phyloP scores from a whole-genome alignment of 1,140 invertebrate genomes.

The Anthonomus grandis region DNA sequence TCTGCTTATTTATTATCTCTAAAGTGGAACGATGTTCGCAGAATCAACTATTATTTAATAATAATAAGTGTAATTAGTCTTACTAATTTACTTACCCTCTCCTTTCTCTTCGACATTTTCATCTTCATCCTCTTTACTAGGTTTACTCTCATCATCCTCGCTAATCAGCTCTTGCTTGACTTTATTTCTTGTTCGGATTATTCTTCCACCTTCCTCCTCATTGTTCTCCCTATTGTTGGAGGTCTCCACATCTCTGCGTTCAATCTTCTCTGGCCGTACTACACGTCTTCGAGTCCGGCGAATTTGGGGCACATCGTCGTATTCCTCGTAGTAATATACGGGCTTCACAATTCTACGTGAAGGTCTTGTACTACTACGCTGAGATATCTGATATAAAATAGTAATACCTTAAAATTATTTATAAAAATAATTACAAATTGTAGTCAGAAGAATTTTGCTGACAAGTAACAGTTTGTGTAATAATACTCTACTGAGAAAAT shows the following conservation, averaged over 20 bases:
- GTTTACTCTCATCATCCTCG: conserved; percentile 12
- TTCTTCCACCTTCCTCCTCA: conserved; percentile 4
- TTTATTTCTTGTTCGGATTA: not conserved
- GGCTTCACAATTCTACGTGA: conserved; percentile 21
- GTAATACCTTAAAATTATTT: not conserved
- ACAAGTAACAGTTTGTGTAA: no score
- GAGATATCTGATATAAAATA: conserved; percentile 11
- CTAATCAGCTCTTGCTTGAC: not conserved
- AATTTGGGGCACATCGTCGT: conserved; percentile 18
- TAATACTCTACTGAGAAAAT: no score
- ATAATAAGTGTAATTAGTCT: not conserved
- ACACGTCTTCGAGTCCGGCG: conserved; percentile 5
- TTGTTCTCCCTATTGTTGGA: conserved; percentile 14
- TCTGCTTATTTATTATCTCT: no score
- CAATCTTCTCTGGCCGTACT: conserved; percentile 6
- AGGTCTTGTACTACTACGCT: conserved; percentile 14
- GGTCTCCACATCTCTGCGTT: not conserved
- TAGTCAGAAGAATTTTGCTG: no score
- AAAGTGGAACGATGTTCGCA: no score
- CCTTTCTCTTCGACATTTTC: not conserved
- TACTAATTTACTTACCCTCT: not conserved
- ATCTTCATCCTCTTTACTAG: conserved; percentile 13
- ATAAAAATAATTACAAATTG: no score
- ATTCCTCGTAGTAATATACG: conserved; percentile 25
- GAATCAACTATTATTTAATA: no score